Conservation (phyloP, 2,113 vertebrate genomes). For the Takifugu bimaculatus region DNA sequence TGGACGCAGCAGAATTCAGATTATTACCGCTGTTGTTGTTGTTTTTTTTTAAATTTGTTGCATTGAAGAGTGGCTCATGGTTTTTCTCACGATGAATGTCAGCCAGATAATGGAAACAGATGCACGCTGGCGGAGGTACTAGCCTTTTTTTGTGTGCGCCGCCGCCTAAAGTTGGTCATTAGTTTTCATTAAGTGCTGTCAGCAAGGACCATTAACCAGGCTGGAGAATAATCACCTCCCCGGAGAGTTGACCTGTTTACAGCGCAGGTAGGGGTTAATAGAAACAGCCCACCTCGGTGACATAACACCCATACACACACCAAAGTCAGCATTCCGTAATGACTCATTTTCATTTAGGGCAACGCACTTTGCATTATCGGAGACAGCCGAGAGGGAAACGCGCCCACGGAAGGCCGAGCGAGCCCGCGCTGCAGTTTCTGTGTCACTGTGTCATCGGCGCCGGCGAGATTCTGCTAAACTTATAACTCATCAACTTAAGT, state of each 20-base stretch:
- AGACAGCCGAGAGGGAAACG: constrained; percentile 12
- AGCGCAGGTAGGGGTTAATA: constrained; percentile 71
- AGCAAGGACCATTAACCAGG: constrained; percentile 76
- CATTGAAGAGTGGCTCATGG: constrained; percentile 1
- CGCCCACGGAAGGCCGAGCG: constrained; percentile 33
- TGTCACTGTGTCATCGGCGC: constrained; percentile 11
- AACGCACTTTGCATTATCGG: constrained; percentile 17
- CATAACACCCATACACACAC: constrained; percentile 23
- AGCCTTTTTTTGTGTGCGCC: constrained; percentile 42
- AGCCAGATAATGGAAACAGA: constrained; percentile 38
- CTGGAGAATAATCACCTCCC: constrained; percentile 73
- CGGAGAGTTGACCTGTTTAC: constrained; percentile 66
- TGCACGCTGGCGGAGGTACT: constrained; percentile 48
- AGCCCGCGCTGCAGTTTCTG: constrained; percentile 25
- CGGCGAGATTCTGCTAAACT: constrained; percentile 25
- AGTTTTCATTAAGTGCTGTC: constrained; percentile 77
- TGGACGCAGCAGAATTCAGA: too few relatives aligned
- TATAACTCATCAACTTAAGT: constrained; percentile 24
- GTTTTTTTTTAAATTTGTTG: constrained; percentile 24
- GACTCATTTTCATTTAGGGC: constrained; percentile 32
- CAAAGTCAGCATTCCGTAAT: constrained; percentile 20
- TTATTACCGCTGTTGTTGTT: too few relatives aligned
- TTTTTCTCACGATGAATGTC: constrained; percentile 15
- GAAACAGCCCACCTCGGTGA: constrained; percentile 67
- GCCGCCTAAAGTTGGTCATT: constrained; percentile 60